A percentile compares a stretch with the other conserved stretches of the same genome.
phyloP scores from a whole-genome alignment of 1,140 invertebrate genomes.

The Steinernema khuongi region DNA sequence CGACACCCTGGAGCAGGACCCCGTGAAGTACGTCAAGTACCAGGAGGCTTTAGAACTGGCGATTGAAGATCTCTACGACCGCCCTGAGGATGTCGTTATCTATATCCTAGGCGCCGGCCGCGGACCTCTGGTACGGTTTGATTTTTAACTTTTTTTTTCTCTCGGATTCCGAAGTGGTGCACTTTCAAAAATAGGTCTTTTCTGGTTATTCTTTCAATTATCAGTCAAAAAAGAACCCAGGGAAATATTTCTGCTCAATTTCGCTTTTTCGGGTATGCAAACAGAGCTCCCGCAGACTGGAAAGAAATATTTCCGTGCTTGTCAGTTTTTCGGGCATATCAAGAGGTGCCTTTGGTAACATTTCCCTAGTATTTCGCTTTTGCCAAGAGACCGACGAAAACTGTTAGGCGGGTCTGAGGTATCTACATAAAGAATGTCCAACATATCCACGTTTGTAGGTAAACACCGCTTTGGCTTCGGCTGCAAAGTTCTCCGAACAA shows the following conservation, averaged over 20 bases:
- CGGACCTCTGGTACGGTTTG: conserved; percentile 82
- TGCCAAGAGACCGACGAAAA: too few relatives aligned
- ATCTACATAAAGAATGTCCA: background rate
- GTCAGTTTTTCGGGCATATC: too few relatives aligned
- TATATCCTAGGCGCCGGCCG: conserved; percentile 92
- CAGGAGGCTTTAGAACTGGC: conserved; percentile 68
- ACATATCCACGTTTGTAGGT: conserved; percentile 18
- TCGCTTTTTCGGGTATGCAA: too few relatives aligned
- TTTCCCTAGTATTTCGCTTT: too few relatives aligned
- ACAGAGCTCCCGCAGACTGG: too few relatives aligned
- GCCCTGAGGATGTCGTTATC: conserved; percentile 62
- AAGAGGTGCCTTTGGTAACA: too few relatives aligned
- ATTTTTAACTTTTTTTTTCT: too few relatives aligned
- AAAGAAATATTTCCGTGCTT: too few relatives aligned
- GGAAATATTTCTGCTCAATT: conserved; percentile 60
- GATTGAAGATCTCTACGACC: conserved; percentile 38
- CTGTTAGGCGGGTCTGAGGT: too few relatives aligned
- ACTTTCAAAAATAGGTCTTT: too few relatives aligned
- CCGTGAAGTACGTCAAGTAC: conserved; percentile 88
- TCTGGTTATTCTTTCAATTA: conserved; percentile 65
- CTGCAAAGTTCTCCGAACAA: conserved; percentile 21
- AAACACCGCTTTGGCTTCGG: conserved; percentile 35
- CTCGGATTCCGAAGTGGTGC: too few relatives aligned
- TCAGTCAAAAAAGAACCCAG: conserved; percentile 70
- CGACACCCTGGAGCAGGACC: conserved; percentile 96